Percentiles rank a stretch among this genome's conserved stretches.
Evolutionary conservation across 2,113 vertebrate species (phyloP).

Genomic region (Microcebus murinus): DNA sequence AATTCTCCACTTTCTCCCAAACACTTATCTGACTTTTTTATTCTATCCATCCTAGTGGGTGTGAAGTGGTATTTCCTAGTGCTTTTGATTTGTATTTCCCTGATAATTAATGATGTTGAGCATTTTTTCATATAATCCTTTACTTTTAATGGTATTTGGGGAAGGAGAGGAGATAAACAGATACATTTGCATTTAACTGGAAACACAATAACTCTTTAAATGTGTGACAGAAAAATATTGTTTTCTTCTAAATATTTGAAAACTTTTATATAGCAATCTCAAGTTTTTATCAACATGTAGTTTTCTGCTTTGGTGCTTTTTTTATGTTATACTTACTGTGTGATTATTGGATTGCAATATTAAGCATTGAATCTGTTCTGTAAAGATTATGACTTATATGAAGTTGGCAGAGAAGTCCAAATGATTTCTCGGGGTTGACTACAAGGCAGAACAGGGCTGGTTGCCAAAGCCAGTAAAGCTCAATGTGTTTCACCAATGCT

Average conservation of each 20-base stretch:
- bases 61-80: not conserved
- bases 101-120: not conserved
- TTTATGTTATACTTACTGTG: not conserved
- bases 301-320: not conserved
- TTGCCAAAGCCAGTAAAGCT: not conserved
- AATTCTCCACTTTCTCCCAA: not conserved
- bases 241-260: slow-evolving; percentile 39
- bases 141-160: not conserved
- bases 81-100: not conserved
- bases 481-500: not conserved
- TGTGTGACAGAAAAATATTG: not conserved
- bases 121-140: slow-evolving; percentile 15
- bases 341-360: not conserved
- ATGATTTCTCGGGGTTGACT: not conserved
- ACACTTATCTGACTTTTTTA: not conserved
- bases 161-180: not conserved
- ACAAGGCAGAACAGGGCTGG: not conserved
- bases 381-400: not conserved
- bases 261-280: not conserved
- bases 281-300: not conserved
- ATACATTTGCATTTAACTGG: not conserved
- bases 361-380: not conserved
- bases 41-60: not conserved
- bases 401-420: not conserved
- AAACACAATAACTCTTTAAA: not conserved